These are phyloP conservation scores for Galeruca laticollis DNA, from an alignment of 2,888 invertebrate species.

Conservation along the genomic window DNA sequence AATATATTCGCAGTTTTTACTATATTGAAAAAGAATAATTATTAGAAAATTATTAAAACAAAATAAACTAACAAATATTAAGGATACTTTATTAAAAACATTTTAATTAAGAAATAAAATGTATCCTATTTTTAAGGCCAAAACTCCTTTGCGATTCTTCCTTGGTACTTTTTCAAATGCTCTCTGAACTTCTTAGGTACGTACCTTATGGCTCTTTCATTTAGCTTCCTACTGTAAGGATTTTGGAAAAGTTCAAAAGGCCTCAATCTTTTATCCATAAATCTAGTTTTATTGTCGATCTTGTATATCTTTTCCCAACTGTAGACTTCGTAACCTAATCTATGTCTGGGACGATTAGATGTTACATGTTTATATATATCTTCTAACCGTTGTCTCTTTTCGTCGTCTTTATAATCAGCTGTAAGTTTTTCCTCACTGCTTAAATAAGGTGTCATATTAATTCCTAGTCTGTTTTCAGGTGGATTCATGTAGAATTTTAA, in stretches of 20 bases:
- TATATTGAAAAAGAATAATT: neutral
- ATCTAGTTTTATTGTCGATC: conserved; percentile 76
- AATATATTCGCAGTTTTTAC: too few species aligned
- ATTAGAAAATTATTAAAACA: neutral
- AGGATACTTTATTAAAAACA: neutral
- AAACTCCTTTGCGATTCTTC: conserved; percentile 76
- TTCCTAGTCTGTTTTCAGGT: conserved; percentile 72
- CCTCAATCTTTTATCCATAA: conserved; percentile 76
- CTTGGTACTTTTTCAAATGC: conserved; percentile 71
- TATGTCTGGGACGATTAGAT: conserved; percentile 76
- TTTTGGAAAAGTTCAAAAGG: conserved; percentile 78
- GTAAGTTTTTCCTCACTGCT: conserved; percentile 71
- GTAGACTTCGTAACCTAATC: conserved; percentile 77
- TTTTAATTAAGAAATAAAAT: conserved; percentile 1
- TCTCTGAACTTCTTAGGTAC: conserved; percentile 77
- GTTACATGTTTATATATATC: conserved; percentile 76
- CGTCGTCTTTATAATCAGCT: conserved; percentile 78
- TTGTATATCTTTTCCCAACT: conserved; percentile 89
- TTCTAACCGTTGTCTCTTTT: conserved; percentile 79
- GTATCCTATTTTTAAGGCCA: conserved; percentile 70
- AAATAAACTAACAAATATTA: neutral
- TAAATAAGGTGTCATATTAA: conserved; percentile 81
- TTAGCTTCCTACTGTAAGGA: conserved; percentile 74
- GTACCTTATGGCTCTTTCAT: conserved; percentile 77
- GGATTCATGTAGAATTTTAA: conserved; percentile 80